phyloP scores from a whole-genome alignment of 2,113 vertebrate genomes.

The Genyomyrus donnyi region DNA sequence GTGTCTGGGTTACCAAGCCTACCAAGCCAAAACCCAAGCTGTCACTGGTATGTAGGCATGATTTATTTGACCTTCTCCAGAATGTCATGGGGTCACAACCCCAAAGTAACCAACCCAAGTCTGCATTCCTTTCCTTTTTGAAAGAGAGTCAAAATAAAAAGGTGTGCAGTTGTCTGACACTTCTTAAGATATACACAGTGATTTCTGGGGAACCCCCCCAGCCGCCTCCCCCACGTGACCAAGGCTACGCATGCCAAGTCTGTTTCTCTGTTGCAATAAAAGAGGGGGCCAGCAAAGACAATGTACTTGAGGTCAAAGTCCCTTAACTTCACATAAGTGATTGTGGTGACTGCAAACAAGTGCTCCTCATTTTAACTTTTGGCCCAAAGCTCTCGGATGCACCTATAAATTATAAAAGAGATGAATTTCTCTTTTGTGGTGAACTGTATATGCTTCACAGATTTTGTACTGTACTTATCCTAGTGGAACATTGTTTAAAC shows the following conservation, averaged over 20 bases:
- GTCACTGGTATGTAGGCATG: background rate
- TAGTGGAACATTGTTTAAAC: background rate
- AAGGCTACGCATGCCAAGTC: background rate
- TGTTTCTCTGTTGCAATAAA: background rate
- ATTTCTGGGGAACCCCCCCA: background rate
- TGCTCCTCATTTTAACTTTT: background rate
- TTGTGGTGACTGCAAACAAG: background rate
- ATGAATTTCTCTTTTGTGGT: background rate
- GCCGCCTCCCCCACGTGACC: background rate
- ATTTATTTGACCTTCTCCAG: background rate
- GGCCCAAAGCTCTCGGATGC: background rate
- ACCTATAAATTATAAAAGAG: background rate
- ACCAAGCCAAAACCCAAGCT: background rate
- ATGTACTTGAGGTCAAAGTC: background rate
- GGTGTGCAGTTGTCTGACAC: background rate
- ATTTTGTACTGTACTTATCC: background rate
- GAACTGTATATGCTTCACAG: background rate
- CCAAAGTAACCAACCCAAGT: background rate
- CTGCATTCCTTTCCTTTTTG: background rate
- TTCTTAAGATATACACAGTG: background rate
- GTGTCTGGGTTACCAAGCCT: background rate
- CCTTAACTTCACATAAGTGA: background rate
- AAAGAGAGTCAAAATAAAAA: background rate
- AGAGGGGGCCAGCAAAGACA: background rate
- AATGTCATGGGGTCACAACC: background rate